phyloP scores from a whole-genome alignment of 2,797 vertebrate genomes.

The Bovichtus variegatus region DNA sequence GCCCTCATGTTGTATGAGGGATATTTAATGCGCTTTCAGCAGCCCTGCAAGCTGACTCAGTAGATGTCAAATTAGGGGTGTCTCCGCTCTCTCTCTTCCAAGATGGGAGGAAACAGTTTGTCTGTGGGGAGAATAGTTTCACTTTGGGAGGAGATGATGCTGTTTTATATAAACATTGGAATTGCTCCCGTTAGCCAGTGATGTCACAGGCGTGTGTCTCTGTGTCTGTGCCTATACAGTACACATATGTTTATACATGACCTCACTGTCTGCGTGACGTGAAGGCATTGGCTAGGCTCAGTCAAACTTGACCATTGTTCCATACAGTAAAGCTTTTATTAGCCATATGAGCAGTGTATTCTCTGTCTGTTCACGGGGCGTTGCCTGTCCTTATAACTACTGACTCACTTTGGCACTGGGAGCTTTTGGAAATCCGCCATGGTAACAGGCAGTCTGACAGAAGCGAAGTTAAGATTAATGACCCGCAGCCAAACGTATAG shows the following conservation, averaged over 20 bases:
- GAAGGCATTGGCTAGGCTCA: conserved; percentile 15
- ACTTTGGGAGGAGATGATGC: conserved; percentile 27
- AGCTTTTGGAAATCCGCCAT: conserved; percentile 66
- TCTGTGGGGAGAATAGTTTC: conserved; percentile 44
- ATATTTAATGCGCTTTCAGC: conserved; percentile 57
- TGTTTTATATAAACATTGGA: conserved; percentile 56
- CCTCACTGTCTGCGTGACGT: conserved; percentile 35
- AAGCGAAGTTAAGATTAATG: conserved; percentile 79
- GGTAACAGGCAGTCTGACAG: conserved; percentile 72
- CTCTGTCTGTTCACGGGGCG: conserved; percentile 49
- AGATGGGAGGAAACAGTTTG: conserved; percentile 42
- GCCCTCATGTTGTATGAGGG: conserved; percentile 47
- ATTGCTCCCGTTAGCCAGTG: conserved; percentile 36
- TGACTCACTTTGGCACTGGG: conserved; percentile 65
- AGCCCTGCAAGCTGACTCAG: conserved; percentile 62
- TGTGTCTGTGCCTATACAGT: not conserved
- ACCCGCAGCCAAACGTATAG: conserved; percentile 72
- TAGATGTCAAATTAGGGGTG: conserved; percentile 58
- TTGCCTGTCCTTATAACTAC: conserved; percentile 62
- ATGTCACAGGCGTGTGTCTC: conserved; percentile 42
- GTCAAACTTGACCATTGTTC: conserved; percentile 26
- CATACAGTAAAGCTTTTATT: conserved; percentile 50
- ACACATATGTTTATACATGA: conserved; percentile 38
- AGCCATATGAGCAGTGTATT: conserved; percentile 44
- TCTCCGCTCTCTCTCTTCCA: conserved; percentile 46